Evolutionary conservation across 2,888 invertebrate genomes (phyloP).

Genomic region (Pyrocoelia pectoralis): DNA sequence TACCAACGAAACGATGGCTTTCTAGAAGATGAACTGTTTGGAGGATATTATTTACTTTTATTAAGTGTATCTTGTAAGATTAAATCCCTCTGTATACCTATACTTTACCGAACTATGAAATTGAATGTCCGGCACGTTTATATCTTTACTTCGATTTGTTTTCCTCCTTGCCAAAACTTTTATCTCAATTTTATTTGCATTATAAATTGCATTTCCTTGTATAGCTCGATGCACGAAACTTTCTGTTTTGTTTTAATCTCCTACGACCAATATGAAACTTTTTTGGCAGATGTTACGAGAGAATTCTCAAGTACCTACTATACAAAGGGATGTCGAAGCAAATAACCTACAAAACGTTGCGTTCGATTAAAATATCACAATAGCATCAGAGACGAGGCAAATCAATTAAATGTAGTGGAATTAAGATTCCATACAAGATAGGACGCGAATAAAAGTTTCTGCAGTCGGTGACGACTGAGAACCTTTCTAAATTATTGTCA

Average conservation of each 20-base stretch:
- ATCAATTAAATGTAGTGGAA: too few relatives aligned
- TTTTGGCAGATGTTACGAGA: neutral
- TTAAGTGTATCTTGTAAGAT: conserved; percentile 10
- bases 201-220: conserved; percentile 7
- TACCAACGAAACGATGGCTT: conserved; percentile 8
- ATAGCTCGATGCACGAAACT: neutral
- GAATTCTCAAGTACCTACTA: neutral
- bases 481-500: too few relatives aligned
- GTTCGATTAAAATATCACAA: too few relatives aligned
- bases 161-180: conserved; percentile 3
- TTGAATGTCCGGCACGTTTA: conserved; percentile 7
- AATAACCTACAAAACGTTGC: too few relatives aligned
- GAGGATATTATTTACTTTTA: conserved; percentile 20
- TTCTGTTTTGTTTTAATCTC: neutral
- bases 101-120: neutral
- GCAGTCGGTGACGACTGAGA: too few relatives aligned
- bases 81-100: too few relatives aligned
- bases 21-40: conserved; percentile 20
- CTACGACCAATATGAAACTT: neutral
- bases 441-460: too few relatives aligned
- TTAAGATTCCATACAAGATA: too few relatives aligned
- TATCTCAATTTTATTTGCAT: conserved; percentile 9
- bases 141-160: conserved; percentile 15
- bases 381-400: too few relatives aligned
- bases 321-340: neutral